Percentiles rank a stretch among this genome's conserved stretches.
phyloP scores from a whole-genome alignment of 2,113 vertebrate genomes.

The Micromys minutus region DNA sequence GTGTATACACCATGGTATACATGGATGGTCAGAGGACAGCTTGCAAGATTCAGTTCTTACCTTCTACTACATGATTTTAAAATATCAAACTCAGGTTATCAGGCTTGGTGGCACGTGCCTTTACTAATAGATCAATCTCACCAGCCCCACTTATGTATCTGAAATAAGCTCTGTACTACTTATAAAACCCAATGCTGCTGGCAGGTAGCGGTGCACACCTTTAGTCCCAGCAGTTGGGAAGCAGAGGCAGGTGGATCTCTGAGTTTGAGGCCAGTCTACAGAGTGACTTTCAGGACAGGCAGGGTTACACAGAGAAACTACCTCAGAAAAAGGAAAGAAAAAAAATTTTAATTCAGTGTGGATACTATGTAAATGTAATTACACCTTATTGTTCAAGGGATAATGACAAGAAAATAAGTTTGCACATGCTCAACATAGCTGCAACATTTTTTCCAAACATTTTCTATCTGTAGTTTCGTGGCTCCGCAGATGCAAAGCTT shows the following conservation, averaged over 20 bases:
- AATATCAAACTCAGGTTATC: background rate
- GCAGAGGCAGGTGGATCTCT: background rate
- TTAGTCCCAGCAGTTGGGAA: background rate
- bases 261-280: background rate
- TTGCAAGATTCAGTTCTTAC: background rate
- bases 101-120: background rate
- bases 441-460: background rate
- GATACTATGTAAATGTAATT: background rate
- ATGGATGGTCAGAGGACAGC: background rate
- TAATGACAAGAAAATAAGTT: background rate
- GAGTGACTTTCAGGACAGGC: background rate
- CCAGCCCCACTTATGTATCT: background rate
- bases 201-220: background rate
- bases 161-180: background rate
- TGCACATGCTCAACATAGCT: background rate
- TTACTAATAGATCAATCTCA: background rate
- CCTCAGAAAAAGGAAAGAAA: background rate
- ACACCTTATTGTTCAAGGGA: background rate
- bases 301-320: background rate
- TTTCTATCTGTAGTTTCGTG: background rate
- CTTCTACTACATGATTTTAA: background rate
- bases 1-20: background rate
- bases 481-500: background rate
- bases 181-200: background rate
- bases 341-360: background rate